A percentile compares a stretch with the other conserved stretches of the same genome.
phyloP scores from a whole-genome alignment of 2,113 vertebrate genomes.

The Danionella cerebrum region DNA sequence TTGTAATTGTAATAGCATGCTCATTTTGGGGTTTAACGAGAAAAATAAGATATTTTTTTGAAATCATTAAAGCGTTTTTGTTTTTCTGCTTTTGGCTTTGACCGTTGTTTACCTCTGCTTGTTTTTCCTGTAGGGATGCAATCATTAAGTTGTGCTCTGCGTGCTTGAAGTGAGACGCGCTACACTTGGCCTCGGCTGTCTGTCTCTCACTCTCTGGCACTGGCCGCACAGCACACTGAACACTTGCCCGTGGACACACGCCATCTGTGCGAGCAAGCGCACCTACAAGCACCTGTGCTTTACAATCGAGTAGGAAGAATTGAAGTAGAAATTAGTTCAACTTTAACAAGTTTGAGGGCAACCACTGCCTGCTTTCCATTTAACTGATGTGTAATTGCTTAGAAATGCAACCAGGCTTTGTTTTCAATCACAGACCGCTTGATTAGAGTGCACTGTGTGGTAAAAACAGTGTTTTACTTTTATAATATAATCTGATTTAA shows the following conservation, averaged over 20 bases:
- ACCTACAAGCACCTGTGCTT: background rate
- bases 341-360: background rate
- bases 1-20: no score
- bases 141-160: constrained; percentile 41
- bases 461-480: no score
- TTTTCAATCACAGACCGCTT: no score
- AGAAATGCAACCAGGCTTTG: background rate
- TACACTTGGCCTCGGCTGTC: background rate
- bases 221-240: background rate
- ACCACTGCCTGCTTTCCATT: background rate
- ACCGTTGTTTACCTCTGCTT: constrained; percentile 31
- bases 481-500: no score
- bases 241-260: constrained; percentile 23
- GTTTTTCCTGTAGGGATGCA: constrained; percentile 38
- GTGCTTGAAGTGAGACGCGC: constrained; percentile 39
- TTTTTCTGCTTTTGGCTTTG: constrained; percentile 24
- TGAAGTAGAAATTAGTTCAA: background rate
- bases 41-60: background rate
- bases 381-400: background rate
- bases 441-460: no score
- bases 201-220: constrained; percentile 1
- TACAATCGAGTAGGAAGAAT: background rate
- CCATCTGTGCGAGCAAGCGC: constrained; percentile 21
- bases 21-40: background rate
- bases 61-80: constrained; percentile 25